Conservation (phyloP, 1,140 invertebrate genomes). For the Gonatopus flavifemur region DNA sequence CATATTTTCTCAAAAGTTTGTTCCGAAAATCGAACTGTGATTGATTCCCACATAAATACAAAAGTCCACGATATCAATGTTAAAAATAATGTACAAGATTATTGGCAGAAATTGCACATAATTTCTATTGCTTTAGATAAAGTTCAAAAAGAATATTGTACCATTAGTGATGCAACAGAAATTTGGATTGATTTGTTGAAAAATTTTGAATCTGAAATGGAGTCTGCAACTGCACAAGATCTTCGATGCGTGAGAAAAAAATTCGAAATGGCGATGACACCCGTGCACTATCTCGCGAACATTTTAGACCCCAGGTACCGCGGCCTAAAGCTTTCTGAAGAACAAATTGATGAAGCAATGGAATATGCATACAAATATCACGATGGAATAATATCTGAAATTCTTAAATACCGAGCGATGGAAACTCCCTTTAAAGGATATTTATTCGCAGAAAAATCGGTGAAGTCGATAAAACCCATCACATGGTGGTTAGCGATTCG, state of each 20-base stretch:
- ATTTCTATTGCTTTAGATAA: slow-evolving; percentile 12
- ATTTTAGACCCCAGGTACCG: slow-evolving; percentile 4
- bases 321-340: not conserved
- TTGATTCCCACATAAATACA: too few relatives aligned
- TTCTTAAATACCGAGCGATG: slow-evolving; percentile 1
- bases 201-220: too few relatives aligned
- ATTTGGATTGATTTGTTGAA: too few relatives aligned
- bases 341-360: slow-evolving; percentile 8
- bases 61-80: too few relatives aligned
- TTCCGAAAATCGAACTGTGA: too few relatives aligned
- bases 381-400: slow-evolving; percentile 1
- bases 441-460: too few relatives aligned
- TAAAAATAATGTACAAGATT: too few relatives aligned
- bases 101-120: slow-evolving; percentile 8
- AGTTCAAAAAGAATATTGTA: slow-evolving; percentile 8
- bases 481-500: too few relatives aligned
- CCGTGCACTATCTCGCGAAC: slow-evolving; percentile 9
- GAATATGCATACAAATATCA: slow-evolving; percentile 2
- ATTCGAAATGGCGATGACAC: slow-evolving; percentile 7
- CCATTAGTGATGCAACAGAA: slow-evolving; percentile 7
- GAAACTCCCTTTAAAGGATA: not conserved
- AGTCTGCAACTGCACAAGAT: slow-evolving; percentile 5
- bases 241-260: not conserved
- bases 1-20: too few relatives aligned
- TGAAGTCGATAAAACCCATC: too few relatives aligned